Evolutionary conservation across 2,888 invertebrate species (phyloP), one percentile per base, ranked within the genome.

Genomic region (Meteorus colon): DNA sequence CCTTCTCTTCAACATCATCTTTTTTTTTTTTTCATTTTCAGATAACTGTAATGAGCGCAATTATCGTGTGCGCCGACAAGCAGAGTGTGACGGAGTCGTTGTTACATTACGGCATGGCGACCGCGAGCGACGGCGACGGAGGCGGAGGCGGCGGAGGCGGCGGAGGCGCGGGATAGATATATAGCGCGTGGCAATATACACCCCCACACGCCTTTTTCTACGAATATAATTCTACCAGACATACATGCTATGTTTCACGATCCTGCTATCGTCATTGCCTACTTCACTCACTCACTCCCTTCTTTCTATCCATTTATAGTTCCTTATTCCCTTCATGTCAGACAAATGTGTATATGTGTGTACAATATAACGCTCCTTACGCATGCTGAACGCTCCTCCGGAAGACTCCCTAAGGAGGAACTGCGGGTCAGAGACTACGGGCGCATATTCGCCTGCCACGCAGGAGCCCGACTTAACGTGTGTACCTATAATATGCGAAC

Each of bases 21-120:
- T 55, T n/a, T 55, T 19, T 75, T 31, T 65, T 68, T 79, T 71
- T 80, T 86, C 12, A 41, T 41, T 87, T 87, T 86, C 84, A 86
- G 87, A 88, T 87, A 87, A 87, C 86, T 85, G 86, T 87, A 87
- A 87, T 87, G 88, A 88, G 86, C 81, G 86, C 86, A 88, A 88
- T 88, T 88, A 87, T 88, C 88, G 86, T 88, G 87, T 85, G 88
- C 88, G 86, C 85, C 81, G 84, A 79, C 85, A 87, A 87, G 87
- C 88, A 87, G 88, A 88, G 88, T 88, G 87, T 87, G 86, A 86
- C 86, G 85, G 10, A 87, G 85, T 86, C 85, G 86, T 84, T 86
- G 84, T 84, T 85, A 85, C 84, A 85, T 86, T 84, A 84, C 84
- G 84, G 83, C 83, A 85, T 81, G 76, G 73, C 68, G 76, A 60